Evolutionary conservation across 2,888 invertebrate species (phyloP).

Genomic region (Thera britannica): DNA sequence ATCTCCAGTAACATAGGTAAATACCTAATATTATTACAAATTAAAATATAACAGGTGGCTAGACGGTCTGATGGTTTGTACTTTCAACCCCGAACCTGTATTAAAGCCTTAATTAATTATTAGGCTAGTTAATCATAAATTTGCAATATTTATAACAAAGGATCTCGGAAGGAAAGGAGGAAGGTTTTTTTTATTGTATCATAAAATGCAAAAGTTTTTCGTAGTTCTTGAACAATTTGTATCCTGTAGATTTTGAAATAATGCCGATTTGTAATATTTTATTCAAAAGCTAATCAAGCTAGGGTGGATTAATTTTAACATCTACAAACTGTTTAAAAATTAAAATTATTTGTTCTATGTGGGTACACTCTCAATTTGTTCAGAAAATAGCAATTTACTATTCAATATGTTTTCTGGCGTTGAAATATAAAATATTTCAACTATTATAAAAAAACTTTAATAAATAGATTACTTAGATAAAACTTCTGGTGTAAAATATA

Average conservation of each 20-base stretch:
- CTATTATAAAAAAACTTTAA: background rate
- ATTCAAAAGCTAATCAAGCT: conserved; percentile 17
- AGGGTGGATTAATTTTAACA: conserved; percentile 61
- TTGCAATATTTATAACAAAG: no score
- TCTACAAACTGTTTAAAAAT: conserved; percentile 69
- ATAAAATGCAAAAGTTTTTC: background rate
- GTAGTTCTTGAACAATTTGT: background rate
- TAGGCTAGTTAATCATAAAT: no score
- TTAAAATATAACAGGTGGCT: no score
- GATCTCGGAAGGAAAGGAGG: no score
- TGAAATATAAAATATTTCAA: no score
- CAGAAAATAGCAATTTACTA: conserved; percentile 64
- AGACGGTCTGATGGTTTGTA: no score
- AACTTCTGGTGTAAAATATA: no score
- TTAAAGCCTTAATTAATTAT: no score
- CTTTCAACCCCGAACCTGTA: no score
- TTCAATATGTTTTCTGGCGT: conserved; percentile 52
- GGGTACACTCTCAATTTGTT: conserved; percentile 58
- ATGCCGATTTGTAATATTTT: background rate
- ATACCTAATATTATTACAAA: no score
- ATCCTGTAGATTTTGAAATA: background rate
- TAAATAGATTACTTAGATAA: no score
- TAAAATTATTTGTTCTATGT: conserved; percentile 67
- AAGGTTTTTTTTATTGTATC: background rate
- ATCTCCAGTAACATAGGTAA: no score